Evolutionary conservation across 2,888 invertebrate species (phyloP).

Genomic region (Drosophila imparisetae): DNA sequence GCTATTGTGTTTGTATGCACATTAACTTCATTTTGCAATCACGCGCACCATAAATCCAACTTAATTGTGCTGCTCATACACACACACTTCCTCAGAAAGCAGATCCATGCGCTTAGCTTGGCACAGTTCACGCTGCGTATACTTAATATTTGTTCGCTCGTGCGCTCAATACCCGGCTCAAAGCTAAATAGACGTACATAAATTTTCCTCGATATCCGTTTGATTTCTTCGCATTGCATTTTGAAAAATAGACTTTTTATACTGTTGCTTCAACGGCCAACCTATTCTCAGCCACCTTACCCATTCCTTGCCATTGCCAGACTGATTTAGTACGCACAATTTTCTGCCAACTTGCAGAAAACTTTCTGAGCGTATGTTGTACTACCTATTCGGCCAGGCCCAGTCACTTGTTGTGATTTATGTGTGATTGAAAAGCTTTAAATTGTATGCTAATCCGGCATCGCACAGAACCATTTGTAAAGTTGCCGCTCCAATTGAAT

Average conservation of each 20-base stretch:
- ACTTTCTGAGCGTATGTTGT: constrained; percentile 13
- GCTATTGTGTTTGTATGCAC: constrained; percentile 68
- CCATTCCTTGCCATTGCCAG: constrained; percentile 11
- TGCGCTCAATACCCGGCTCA: constrained; percentile 58
- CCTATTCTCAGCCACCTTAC: background rate
- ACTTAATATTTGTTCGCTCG: constrained; percentile 69
- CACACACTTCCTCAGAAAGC: constrained; percentile 13
- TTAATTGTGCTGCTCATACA: constrained; percentile 70
- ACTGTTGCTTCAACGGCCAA: constrained; percentile 43
- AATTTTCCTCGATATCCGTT: constrained; percentile 64
- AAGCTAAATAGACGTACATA: constrained; percentile 74
- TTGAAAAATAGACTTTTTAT: constrained; percentile 69
- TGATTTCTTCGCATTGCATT: constrained; percentile 67
- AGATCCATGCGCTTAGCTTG: constrained; percentile 35
- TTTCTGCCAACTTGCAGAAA: constrained; percentile 54
- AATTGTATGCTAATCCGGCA: constrained; percentile 71
- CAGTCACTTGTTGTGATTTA: constrained; percentile 62
- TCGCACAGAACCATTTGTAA: constrained; percentile 57
- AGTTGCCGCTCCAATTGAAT: constrained; percentile 30
- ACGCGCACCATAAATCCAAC: constrained; percentile 78
- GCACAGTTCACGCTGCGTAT: constrained; percentile 54
- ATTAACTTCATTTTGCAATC: constrained; percentile 79
- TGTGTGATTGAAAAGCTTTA: constrained; percentile 72
- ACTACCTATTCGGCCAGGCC: constrained; percentile 15
- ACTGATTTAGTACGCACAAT: constrained; percentile 69